Evolutionary conservation across 2,888 invertebrate species (phyloP), one percentile per base, ranked within the genome.

Genomic region (Cephus pygmeus): DNA sequence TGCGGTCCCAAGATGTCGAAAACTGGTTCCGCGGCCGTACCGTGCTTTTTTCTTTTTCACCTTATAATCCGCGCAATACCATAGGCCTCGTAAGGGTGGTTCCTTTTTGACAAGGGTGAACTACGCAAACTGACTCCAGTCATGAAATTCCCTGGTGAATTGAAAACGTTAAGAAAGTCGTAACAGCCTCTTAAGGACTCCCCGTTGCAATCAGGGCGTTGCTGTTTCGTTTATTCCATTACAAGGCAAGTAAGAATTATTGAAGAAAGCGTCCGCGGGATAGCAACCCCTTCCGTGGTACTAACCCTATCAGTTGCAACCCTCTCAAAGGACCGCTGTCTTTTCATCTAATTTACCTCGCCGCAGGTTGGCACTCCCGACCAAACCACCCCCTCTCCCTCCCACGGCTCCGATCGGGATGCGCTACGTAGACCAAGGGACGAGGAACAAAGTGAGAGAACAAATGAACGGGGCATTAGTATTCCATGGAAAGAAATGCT

Each of bases 401-500:
- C 35, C 12, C 15, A 0, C 1, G 11, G 11, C 34, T 1, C 23
- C 69, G 71, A 40, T 69, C 76, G 75, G 30, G 75, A 23, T 56
- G 1, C 0, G 23, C 56, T 9, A 56, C 23, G 56, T 23, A 9
- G 56, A 56, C 9, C 4, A 56, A 56, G 23, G 56, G 56, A 23
- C 0, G 71, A 12, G 71, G 30, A 2, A 71, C 71, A 34, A 71
- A 71, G 15, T 15, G 71, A 71, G 9, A 12, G 71, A 75, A 78
- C 77, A 74, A 76, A 77, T 76, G 81, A 76, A 76, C 56, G 40
- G 80, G 76, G 83, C 84, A 86, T 87, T 86, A 85, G 85, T 85
- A 87, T 87, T 86, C 85, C 84, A 79, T 79, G 73, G 83, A 84
- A 85, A 84, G 84, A 85, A 86, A 86, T 84, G 81, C 85, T 84